Evolutionary conservation across 2,113 vertebrate genomes (phyloP).

Genomic region (Monarcha castaneiventris): DNA sequence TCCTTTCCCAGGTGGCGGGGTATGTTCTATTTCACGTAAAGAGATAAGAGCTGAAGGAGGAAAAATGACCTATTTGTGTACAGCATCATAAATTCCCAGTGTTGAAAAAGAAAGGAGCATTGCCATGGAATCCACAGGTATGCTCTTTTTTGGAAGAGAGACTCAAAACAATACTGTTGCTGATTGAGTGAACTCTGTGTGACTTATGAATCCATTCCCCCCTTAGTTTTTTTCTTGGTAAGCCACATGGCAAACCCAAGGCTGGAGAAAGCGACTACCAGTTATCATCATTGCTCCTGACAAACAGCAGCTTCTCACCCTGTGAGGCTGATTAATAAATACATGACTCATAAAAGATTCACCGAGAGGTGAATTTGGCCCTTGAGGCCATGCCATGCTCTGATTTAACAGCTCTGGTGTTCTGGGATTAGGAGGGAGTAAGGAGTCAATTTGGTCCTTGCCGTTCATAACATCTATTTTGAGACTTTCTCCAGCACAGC

Average conservation of each 20-base stretch:
- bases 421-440: background rate
- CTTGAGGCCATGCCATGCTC: background rate
- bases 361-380: background rate
- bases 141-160: background rate
- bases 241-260: background rate
- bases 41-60: background rate
- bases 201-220: background rate
- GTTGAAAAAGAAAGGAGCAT: background rate
- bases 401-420: background rate
- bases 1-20: background rate
- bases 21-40: background rate
- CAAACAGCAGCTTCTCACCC: slow-evolving; percentile 1
- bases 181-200: background rate
- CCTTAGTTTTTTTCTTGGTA: background rate
- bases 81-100: background rate
- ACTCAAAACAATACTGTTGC: background rate
- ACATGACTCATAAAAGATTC: background rate
- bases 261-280: background rate
- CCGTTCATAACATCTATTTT: slow-evolving; percentile 36
- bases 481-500: slow-evolving; percentile 65
- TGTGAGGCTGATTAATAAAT: background rate
- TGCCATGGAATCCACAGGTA: background rate
- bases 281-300: background rate
- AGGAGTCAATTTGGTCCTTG: background rate
- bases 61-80: background rate